These are phyloP conservation scores for Rotaria magnacalcarata DNA, from an alignment of 2,888 invertebrate genomes.

Conservation along the genomic window DNA sequence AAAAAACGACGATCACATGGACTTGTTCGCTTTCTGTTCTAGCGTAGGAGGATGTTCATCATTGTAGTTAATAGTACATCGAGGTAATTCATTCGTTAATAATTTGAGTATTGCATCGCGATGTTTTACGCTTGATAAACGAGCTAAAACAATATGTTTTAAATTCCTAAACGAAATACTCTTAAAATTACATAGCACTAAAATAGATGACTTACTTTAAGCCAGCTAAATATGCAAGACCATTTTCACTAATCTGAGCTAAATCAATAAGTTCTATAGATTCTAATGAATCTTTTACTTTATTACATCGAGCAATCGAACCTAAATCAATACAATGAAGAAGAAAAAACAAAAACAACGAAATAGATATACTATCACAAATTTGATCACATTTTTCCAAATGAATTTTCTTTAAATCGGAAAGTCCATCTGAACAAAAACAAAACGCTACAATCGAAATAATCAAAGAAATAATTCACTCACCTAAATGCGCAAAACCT, in stretches of 20 bases:
- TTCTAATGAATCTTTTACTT: not conserved
- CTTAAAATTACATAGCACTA: no score
- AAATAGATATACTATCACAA: slow-evolving; percentile 65
- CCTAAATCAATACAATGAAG: not conserved
- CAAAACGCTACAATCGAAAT: fast-evolving
- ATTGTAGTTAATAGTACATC: slow-evolving; percentile 32
- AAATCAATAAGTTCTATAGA: not conserved
- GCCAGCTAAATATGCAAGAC: not conserved
- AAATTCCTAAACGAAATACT: slow-evolving; percentile 33
- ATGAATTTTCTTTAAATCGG: slow-evolving; percentile 69
- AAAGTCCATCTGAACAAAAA: slow-evolving; percentile 65
- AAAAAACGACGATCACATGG: not conserved
- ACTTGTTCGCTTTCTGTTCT: not conserved
- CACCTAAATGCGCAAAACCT: slow-evolving; percentile 77
- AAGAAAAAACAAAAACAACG: not conserved
- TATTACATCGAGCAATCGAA: slow-evolving; percentile 56
- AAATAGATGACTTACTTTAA: not conserved
- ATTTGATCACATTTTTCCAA: slow-evolving; percentile 72
- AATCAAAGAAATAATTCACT: not conserved
- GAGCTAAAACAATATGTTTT: slow-evolving; percentile 36
- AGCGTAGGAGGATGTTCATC: not conserved
- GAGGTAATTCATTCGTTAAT: slow-evolving; percentile 41
- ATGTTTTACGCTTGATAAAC: slow-evolving; percentile 38
- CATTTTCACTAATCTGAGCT: not conserved
- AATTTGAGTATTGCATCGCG: slow-evolving; percentile 21